phyloP scores from a whole-genome alignment of 2,888 invertebrate species.

The Agrypnus murinus region DNA sequence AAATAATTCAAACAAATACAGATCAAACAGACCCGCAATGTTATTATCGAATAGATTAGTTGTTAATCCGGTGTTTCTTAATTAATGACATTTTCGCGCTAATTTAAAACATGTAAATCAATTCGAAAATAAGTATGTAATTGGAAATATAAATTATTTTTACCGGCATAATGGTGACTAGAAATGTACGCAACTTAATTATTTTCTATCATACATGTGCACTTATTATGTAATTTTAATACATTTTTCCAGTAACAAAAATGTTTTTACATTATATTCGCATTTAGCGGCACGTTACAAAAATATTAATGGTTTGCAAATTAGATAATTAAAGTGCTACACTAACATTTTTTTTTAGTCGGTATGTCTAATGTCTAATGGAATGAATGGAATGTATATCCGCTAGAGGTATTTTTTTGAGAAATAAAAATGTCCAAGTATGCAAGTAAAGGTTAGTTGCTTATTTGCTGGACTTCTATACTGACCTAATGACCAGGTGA shows the following conservation, averaged over 20 bases:
- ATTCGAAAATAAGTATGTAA: slow-evolving; percentile 24
- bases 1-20: slow-evolving; percentile 25
- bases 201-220: no score
- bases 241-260: background rate
- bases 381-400: slow-evolving; percentile 10
- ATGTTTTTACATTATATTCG: background rate
- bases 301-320: slow-evolving; percentile 8
- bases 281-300: background rate
- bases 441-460: background rate
- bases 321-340: slow-evolving; percentile 5
- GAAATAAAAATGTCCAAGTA: background rate
- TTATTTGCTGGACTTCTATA: slow-evolving; percentile 1
- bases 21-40: slow-evolving; percentile 17
- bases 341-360: background rate
- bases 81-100: slow-evolving; percentile 33
- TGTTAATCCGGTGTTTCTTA: slow-evolving; percentile 35
- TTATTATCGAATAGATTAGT: slow-evolving; percentile 25
- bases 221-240: slow-evolving; percentile 20
- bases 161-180: background rate
- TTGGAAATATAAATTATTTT: slow-evolving; percentile 23
- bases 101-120: slow-evolving; percentile 36
- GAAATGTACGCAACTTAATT: slow-evolving; percentile 22
- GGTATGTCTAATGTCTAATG: slow-evolving; percentile 13
- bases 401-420: background rate
- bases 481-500: slow-evolving; percentile 17